These are phyloP conservation scores for Agrotis ipsilon DNA, from an alignment of 2,888 invertebrate species.

Conservation along the genomic window DNA sequence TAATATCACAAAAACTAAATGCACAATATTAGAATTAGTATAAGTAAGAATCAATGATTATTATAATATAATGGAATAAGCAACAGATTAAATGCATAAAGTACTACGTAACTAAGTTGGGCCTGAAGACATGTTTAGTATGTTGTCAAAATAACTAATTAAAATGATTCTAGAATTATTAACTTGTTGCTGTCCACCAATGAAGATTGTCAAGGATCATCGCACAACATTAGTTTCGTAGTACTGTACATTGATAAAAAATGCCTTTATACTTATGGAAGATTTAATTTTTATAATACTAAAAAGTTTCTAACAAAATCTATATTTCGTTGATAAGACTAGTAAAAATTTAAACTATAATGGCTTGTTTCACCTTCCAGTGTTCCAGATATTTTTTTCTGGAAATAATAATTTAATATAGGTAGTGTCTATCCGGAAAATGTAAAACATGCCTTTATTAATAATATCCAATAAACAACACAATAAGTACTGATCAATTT, in stretches of 20 bases:
- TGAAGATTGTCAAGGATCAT: not conserved
- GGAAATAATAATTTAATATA: slow-evolving; percentile 1
- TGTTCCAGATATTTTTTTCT: not conserved
- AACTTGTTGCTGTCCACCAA: not conserved
- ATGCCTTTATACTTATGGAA: slow-evolving; percentile 45
- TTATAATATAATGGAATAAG: slow-evolving; percentile 65
- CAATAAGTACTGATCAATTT: slow-evolving; percentile 51
- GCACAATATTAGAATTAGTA: slow-evolving; percentile 66
- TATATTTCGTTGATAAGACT: slow-evolving; percentile 66
- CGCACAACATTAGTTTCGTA: slow-evolving; percentile 20
- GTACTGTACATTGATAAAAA: slow-evolving; percentile 51
- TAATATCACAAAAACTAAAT: slow-evolving; percentile 79
- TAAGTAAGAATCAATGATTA: slow-evolving; percentile 60
- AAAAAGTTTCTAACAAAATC: slow-evolving; percentile 55
- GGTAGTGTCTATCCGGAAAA: not conserved
- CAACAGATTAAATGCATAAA: slow-evolving; percentile 55
- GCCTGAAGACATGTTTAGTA: not conserved
- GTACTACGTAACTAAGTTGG: slow-evolving; percentile 26
- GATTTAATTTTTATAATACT: slow-evolving; percentile 48
- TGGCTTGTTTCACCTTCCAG: slow-evolving; percentile 19
- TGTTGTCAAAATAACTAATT: slow-evolving; percentile 2
- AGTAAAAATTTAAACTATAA: slow-evolving; percentile 52
- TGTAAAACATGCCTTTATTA: slow-evolving; percentile 20
- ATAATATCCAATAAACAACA: slow-evolving; percentile 51
- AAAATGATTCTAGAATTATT: not conserved